Evolutionary conservation across 2,888 invertebrate genomes (phyloP), one percentile per base, ranked within the genome.

Genomic region (Pogonocherus hispidulus): DNA sequence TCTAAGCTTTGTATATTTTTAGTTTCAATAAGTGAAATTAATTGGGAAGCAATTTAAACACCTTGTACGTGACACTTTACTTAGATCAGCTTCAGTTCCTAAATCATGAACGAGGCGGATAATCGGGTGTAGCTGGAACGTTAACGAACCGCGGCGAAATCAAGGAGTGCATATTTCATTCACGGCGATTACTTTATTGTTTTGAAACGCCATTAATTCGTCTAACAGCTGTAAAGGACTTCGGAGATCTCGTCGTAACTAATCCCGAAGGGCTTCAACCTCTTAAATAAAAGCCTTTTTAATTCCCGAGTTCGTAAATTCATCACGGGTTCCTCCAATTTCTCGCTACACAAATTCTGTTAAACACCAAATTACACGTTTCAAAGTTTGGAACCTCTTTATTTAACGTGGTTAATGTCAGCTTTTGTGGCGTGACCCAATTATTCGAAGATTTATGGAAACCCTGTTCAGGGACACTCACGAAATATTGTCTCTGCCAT

Each of bases 151-250:
- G 56, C 66, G 56, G n/a, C 41, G 3, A 41, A 16, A 16, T 62
- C 23, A 66, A 59, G 66, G 63, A 69, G 66, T 66, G 52, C 54
- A 69, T 69, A 67, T 66, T 78, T 79, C 77, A 78, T 77, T 75
- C 76, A 63, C 74, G 69, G 78, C 75, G 75, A 78, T 78, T 78
- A 75, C 76, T 78, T 78, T 76, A 77, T 78, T 78, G 76, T 79
- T 78, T 75, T 72, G 71, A 76, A 76, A 76, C 71, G 72, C 75
- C 75, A 76, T 78, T 75, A 78, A 78, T 79, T 78, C 73, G 74
- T 76, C 76, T 74, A 78, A 74, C 76, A 76, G 75, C 77, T 77
- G 76, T 76, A 75, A 75, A 74, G 63, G 72, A 72, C 71, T 74
- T 72, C 59, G 56, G 35, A 35, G 47, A 54, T 63, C 75, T 71